These are phyloP conservation scores for Cyprinodon brontotheroides DNA, from an alignment of 2,113 vertebrate genomes.

Conservation along the genomic window DNA sequence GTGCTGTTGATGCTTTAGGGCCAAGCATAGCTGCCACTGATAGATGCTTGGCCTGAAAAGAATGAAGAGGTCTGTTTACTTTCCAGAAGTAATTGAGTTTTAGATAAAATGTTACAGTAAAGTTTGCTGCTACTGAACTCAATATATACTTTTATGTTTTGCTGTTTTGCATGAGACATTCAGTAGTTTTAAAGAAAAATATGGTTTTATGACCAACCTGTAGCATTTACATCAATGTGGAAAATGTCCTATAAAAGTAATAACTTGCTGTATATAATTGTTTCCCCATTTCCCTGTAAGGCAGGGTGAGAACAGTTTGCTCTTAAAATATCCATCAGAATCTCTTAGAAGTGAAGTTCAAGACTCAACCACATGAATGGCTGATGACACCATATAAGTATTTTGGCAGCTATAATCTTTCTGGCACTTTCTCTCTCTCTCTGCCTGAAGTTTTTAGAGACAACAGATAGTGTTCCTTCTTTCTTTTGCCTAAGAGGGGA, in stretches of 20 bases:
- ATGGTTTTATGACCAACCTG: conserved; percentile 21
- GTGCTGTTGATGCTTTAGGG: conserved; percentile 50
- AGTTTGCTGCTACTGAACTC: conserved; percentile 31
- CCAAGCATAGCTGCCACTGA: conserved; percentile 39
- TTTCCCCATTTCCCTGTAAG: conserved; percentile 24
- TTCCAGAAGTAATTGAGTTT: conserved; percentile 37
- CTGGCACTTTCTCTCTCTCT: conserved; percentile 20
- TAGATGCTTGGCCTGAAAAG: conserved; percentile 46
- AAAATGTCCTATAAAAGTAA: conserved; percentile 60
- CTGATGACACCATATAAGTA: conserved; percentile 32
- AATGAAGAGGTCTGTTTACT: conserved; percentile 46
- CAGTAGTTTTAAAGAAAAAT: conserved; percentile 15
- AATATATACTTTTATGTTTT: conserved; percentile 41
- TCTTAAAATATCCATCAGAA: conserved; percentile 35
- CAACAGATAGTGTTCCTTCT: conserved; percentile 11
- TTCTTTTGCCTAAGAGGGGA: conserved; percentile 11
- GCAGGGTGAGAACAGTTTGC: conserved; percentile 19
- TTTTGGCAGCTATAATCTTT: conserved; percentile 37
- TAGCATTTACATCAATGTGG: conserved; percentile 50
- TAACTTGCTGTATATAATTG: conserved; percentile 21
- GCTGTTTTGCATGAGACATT: conserved; percentile 43
- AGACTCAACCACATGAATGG: conserved; percentile 27
- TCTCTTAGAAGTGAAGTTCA: conserved; percentile 30
- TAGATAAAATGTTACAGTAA: conserved; percentile 27
- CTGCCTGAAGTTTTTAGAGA: conserved; percentile 6